Percentiles rank a stretch among this genome's conserved stretches.
Evolutionary conservation across 1,140 invertebrate genomes (phyloP).

Genomic region (Daktulosphaira vitifoliae): DNA sequence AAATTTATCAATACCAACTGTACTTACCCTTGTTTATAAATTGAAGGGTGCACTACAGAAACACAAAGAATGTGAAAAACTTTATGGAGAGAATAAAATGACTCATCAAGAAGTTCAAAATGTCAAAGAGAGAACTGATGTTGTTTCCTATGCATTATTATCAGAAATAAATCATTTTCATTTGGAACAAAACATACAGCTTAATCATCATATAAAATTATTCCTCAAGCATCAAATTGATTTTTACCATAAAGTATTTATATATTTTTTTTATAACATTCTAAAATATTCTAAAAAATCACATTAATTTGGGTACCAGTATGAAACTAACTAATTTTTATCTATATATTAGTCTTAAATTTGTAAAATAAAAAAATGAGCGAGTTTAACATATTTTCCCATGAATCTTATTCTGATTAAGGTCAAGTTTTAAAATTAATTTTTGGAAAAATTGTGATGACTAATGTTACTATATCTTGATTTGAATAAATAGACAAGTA

Average conservation of each 20-base stretch:
- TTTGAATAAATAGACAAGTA: no score
- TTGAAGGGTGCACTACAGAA: conserved; percentile 71
- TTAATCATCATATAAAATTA: conserved; percentile 73
- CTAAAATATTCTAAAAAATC: no score
- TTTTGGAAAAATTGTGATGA: no score
- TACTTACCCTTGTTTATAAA: no score
- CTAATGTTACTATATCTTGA: no score
- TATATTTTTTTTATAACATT: background rate
- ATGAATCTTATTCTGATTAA: no score
- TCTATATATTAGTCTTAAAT: background rate
- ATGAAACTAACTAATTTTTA: background rate
- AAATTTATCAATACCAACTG: background rate
- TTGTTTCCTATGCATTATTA: conserved; percentile 81
- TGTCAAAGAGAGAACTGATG: conserved; percentile 72
- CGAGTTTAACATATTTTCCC: no score
- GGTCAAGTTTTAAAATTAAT: no score
- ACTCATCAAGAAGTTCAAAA: conserved; percentile 66
- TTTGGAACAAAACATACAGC: conserved; percentile 71
- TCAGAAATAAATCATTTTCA: conserved; percentile 93
- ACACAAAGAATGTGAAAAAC: conserved; percentile 75
- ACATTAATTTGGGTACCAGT: background rate
- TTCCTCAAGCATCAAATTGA: conserved; percentile 81
- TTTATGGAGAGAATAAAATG: conserved; percentile 73
- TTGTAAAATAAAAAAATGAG: background rate
- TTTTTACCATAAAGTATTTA: conserved; percentile 68